Base-by-base conservation (phyloP, 2,888 invertebrate genomes). In the Nasonovia ribisnigri region DNA sequence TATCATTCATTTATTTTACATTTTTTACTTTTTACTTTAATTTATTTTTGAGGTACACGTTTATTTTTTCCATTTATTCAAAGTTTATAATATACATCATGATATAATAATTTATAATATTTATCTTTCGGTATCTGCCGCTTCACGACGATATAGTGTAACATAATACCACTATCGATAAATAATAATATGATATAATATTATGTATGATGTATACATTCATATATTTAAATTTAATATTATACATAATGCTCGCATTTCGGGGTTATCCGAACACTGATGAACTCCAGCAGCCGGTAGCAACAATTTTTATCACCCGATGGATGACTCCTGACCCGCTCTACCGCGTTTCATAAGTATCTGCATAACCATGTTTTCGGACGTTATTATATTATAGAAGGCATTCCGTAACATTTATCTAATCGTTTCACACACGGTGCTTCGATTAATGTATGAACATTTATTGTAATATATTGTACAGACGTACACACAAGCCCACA, bases 251-350 rank as follows among this genome's bases (percentile, higher is more conserved):
- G 29, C 46, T 86, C 20, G 89, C 36, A 54, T 48, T 6, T 10
- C 16, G 51, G 51, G 90, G 90, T 90, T 90, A 90, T 90, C 90
- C 48, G 77, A 48, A 26, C n/a, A 46, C 60, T 5, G 90, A 77
- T 90, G 48, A 90, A 77, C 90, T 90, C 90, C 90, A 77, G 90
- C 77, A 51, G 42, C 13, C 29, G 77, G 36, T 77, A 24, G 16
- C 36, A 36, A 67, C 48, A 57, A 46, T 90, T 67, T 67, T 77
- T 90, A 48, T 90, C 60, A n/a, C 29, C 46, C 46, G 16, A 42
- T 90, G n/a, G 46, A 60, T 90, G 67, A 67, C 77, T 77, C 36
- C 36, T 48, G 90, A 90, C 90, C 90, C 13, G 6, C 8, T 20
- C 67, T 48, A 48, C 89, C 42, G 26, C 36, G 13, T 51, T 48